These are phyloP conservation scores for Paracanthobrama guichenoti DNA, from an alignment of 2,113 vertebrate species.

Conservation along the genomic window DNA sequence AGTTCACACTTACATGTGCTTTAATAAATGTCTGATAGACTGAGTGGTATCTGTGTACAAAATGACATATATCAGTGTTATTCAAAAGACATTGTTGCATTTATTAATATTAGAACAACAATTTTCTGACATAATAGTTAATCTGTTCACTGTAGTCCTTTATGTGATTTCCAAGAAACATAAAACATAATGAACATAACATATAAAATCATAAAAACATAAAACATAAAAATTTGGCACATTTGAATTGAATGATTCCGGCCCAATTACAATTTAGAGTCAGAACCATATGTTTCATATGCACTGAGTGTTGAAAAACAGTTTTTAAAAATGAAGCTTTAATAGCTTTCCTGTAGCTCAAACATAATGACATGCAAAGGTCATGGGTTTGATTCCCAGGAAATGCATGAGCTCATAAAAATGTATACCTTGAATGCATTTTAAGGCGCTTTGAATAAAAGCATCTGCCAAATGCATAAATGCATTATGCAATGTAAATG, in stretches of 20 bases:
- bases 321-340: not conserved
- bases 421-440: not conserved
- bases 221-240: not conserved
- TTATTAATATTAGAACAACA: not conserved
- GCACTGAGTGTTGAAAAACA: not conserved
- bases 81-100: not conserved
- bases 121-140: not conserved
- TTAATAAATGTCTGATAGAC: not conserved
- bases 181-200: too few relatives aligned
- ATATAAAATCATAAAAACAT: too few relatives aligned
- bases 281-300: not conserved
- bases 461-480: not conserved
- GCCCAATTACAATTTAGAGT: not conserved
- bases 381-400: not conserved
- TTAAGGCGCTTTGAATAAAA: not conserved
- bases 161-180: not conserved
- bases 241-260: not conserved
- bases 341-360: not conserved
- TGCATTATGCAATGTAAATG: slow-evolving; percentile 21
- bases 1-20: not conserved
- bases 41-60: not conserved
- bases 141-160: not conserved
- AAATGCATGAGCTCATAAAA: not conserved
- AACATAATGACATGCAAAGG: not conserved
- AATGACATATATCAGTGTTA: not conserved